Evolutionary conservation across 2,797 vertebrate genomes (phyloP).

Genomic region (Poecilia gillii): DNA sequence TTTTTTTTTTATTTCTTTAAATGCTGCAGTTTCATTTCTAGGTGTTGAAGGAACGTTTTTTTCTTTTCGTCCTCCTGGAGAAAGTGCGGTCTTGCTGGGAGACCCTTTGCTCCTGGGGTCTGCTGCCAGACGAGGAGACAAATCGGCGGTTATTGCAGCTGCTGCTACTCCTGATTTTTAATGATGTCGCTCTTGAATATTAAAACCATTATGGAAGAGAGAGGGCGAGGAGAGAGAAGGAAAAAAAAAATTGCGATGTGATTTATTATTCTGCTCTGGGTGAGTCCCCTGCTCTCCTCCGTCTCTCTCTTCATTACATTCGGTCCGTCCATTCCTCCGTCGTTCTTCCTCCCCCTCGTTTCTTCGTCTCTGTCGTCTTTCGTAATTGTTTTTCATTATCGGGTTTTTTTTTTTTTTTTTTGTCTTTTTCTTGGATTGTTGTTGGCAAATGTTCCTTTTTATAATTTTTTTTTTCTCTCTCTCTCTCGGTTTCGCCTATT

Average conservation of each 20-base stretch:
- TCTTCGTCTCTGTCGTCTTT: slow-evolving; percentile 27
- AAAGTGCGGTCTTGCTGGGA: background rate
- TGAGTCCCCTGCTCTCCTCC: slow-evolving; percentile 45
- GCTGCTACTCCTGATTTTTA: slow-evolving; percentile 49
- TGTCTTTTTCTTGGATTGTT: slow-evolving; percentile 25
- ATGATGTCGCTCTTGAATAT: slow-evolving; percentile 65
- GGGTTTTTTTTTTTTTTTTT: slow-evolving; percentile 15
- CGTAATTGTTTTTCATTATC: slow-evolving; percentile 59
- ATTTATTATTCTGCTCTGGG: slow-evolving; percentile 64
- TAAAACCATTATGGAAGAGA: slow-evolving; percentile 57
- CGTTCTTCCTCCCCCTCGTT: slow-evolving; percentile 25
- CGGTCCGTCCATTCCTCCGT: slow-evolving; percentile 23
- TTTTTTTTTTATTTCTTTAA: background rate
- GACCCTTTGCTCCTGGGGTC: background rate
- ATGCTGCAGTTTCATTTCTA: background rate
- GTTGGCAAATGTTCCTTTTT: slow-evolving; percentile 54
- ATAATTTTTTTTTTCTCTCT: slow-evolving; percentile 16
- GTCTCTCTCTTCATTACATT: slow-evolving; percentile 45
- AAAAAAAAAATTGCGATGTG: slow-evolving; percentile 51
- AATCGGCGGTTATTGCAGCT: slow-evolving; percentile 9
- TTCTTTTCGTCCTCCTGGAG: background rate
- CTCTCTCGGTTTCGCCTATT: slow-evolving; percentile 41
- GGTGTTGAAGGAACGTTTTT: background rate
- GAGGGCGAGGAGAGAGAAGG: slow-evolving; percentile 26
- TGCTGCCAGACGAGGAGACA: background rate